Conservation (phyloP, 2,888 invertebrate species). For the Sialis lutaria region DNA sequence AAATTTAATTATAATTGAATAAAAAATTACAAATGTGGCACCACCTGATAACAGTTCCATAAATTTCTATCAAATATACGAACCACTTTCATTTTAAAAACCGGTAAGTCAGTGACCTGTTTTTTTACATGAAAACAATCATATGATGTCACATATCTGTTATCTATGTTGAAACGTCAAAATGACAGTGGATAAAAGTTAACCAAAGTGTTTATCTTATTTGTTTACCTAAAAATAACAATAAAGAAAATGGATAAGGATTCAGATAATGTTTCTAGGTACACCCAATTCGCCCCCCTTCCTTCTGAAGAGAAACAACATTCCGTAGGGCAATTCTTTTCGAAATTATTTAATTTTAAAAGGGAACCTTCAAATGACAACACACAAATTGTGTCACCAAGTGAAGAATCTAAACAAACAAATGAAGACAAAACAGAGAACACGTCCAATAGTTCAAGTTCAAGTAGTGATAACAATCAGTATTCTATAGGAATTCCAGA, state of each 20-base stretch:
- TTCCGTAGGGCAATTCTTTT: constrained; percentile 52
- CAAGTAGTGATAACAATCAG: constrained; percentile 12
- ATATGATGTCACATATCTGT: too few species aligned
- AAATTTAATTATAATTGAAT: too few species aligned
- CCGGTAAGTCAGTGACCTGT: too few species aligned
- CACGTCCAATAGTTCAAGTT: constrained; percentile 8
- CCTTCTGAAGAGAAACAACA: constrained; percentile 59
- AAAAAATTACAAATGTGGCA: too few species aligned
- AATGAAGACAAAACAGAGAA: constrained; percentile 15
- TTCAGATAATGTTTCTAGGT: constrained; percentile 42
- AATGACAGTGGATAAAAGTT: too few species aligned
- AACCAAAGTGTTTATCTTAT: too few species aligned
- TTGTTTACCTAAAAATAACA: too few species aligned
- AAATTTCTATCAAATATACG: too few species aligned
- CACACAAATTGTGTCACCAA: constrained; percentile 17
- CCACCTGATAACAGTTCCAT: too few species aligned
- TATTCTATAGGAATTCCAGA: constrained; percentile 39
- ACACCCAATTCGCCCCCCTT: constrained; percentile 65
- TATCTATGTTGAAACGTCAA: too few species aligned
- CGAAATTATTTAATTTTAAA: constrained; percentile 55
- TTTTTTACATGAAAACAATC: too few species aligned
- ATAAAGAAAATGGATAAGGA: constrained; percentile 31
- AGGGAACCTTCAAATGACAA: constrained; percentile 19
- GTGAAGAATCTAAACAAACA: constrained; percentile 15
- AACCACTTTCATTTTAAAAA: too few species aligned